Base-by-base conservation (phyloP, 1,140 invertebrate genomes). In the Achatina immaculata region DNA sequence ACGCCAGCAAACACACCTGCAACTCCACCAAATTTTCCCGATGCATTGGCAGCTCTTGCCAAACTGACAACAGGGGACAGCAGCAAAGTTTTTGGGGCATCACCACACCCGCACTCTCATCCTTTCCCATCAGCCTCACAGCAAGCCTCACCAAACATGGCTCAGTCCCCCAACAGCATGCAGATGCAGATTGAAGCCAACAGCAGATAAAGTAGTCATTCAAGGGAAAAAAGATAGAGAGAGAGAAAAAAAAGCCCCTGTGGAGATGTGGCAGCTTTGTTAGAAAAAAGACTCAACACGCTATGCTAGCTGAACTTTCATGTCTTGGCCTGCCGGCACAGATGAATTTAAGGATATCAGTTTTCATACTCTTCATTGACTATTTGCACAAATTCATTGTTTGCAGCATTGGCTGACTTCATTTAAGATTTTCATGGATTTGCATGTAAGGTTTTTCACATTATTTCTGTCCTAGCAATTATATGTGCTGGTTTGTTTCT, bases 1-100 rank as follows among this genome's bases (percentile, higher is more conserved):
- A 85, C 89, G 74, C 88, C 88, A 84, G 88, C 89, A 36, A 89
- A 89, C 85, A 89, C 89, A 83, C 88, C 89, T 71, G 88, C 88
- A 62, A 90, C 89, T 82, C 89, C 89, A 45, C 87, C 89, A 34
- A 89, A 90, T 82, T 89, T 90, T 73, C 89, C 89, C 66, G 88
- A 88, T 83, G 88, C 89, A 66, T 82, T 89, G 51, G 83, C 86
- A 81, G 90, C 88, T 48, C 83, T 89, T 19, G 89, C 90, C n/a
- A 90, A 89, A 83, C 77, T 90, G 48, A 89, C 89, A 80, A 88
- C 90, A 82, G 80, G 86, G 80, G 89, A 89, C 78, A 31, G 28
- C 28, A 88, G 86, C 43, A 83, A 66, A 79, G 79, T 55, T 73
- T 66, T 83, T 82, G 87, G 85, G 74, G 86, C 87, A 75, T 85